A percentile compares a stretch with the other conserved stretches of the same genome.
Conservation (phyloP, 2,888 invertebrate genomes). For the Troides helena region DNA sequence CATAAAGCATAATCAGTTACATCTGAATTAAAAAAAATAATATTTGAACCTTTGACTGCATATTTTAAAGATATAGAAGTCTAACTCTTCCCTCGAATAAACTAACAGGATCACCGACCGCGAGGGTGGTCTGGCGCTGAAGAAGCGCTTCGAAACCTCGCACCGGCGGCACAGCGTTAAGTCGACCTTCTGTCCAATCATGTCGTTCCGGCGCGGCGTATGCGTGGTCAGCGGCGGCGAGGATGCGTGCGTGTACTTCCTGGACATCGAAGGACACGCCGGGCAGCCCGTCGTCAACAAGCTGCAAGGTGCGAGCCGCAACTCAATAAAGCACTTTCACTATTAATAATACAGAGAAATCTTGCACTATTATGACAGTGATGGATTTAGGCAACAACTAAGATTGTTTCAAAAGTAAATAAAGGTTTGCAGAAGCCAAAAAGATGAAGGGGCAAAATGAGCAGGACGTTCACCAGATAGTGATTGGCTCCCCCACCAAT, state of each 20-base stretch:
- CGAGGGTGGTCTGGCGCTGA: slow-evolving; percentile 83
- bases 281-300: slow-evolving; percentile 80
- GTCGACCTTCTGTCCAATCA: slow-evolving; percentile 91
- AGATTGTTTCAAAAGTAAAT: no score
- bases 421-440: no score
- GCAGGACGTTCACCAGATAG: no score
- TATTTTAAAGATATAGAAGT: no score
- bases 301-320: slow-evolving; percentile 66
- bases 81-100: no score
- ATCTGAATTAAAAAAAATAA: no score
- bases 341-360: neutral
- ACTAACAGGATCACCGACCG: slow-evolving; percentile 80
- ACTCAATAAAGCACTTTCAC: no score
- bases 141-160: slow-evolving; percentile 83
- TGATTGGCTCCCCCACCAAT: no score
- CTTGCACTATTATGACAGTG: neutral
- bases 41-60: no score
- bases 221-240: slow-evolving; percentile 90
- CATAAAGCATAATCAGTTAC: no score
- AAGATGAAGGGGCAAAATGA: no score
- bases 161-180: slow-evolving; percentile 82
- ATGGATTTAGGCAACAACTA: no score
- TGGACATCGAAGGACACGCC: slow-evolving; percentile 84
- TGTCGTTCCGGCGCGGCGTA: slow-evolving; percentile 90
- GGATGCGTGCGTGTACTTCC: slow-evolving; percentile 88